Evolutionary conservation across 64 coral and sea anemone species (phyloP).

Genomic region (Actinia tenebrosa): DNA sequence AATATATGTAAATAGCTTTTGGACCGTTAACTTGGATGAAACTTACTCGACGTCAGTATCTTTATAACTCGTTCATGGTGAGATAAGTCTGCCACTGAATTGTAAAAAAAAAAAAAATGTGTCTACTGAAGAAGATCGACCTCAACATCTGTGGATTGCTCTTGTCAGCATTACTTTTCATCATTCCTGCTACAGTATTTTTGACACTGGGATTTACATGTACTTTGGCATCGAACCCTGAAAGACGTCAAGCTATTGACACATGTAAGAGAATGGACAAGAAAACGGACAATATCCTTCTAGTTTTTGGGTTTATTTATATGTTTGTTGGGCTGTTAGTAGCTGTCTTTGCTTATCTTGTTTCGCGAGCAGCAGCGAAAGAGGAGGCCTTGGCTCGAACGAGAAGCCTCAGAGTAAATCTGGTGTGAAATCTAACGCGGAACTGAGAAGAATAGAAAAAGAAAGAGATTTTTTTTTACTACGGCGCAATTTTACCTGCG

Average conservation of each 20-base stretch:
- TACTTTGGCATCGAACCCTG: not conserved
- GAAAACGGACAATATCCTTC: constrained; percentile 4
- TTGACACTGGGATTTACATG: constrained; percentile 17
- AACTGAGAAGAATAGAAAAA: not conserved
- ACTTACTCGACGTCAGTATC: no score
- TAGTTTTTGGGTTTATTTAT: constrained; percentile 19
- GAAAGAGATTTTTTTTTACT: not conserved
- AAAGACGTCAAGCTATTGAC: not conserved
- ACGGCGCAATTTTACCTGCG: not conserved
- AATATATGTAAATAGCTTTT: not conserved
- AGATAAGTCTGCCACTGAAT: not conserved
- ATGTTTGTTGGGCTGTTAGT: constrained; percentile 21
- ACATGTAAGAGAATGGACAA: constrained; percentile 6
- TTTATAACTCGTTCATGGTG: not conserved
- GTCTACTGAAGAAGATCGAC: constrained; percentile 23
- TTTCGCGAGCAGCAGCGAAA: not conserved
- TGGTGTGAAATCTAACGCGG: not conserved
- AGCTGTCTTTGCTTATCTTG: constrained; percentile 10
- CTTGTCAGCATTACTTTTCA: constrained; percentile 8
- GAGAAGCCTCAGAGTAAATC: constrained; percentile 13
- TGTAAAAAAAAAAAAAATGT: not conserved
- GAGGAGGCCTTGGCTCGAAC: not conserved
- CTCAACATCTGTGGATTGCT: constrained; percentile 23
- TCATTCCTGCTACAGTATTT: constrained; percentile 20
- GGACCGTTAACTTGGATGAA: not conserved